Percentiles rank a stretch among this genome's conserved stretches.
Evolutionary conservation across 2,797 vertebrate genomes (phyloP).

Genomic region (Bucorvus abyssinicus): DNA sequence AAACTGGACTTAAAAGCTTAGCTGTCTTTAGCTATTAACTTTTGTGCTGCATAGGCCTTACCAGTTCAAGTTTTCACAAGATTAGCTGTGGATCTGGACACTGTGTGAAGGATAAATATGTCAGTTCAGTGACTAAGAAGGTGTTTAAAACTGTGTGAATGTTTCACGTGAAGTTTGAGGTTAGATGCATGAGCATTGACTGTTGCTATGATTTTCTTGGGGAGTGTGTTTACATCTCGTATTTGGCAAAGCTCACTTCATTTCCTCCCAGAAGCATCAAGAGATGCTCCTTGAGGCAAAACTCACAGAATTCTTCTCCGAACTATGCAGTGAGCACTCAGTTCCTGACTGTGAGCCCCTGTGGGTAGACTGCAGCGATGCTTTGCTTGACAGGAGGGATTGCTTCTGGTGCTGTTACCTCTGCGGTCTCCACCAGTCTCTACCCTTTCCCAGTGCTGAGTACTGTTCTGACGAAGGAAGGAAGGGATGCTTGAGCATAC

Average conservation of each 20-base stretch:
- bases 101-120: neutral
- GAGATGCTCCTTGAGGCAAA: neutral
- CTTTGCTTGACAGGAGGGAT: neutral
- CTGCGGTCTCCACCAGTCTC: neutral
- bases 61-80: neutral
- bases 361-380: neutral
- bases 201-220: neutral
- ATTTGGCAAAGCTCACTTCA: neutral
- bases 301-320: neutral
- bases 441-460: neutral
- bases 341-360: neutral
- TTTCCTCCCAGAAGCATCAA: neutral
- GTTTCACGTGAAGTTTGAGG: neutral
- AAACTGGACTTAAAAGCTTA: neutral
- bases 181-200: neutral
- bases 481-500: neutral
- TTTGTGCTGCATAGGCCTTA: neutral
- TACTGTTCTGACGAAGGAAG: neutral
- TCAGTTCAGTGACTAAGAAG: neutral
- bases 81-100: neutral
- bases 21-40: neutral
- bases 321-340: neutral
- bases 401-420: neutral
- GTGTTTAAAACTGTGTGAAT: neutral
- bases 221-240: accelerated